These are phyloP conservation scores for Drosophila funebris DNA, from an alignment of 1,140 invertebrate species.

Conservation along the genomic window DNA sequence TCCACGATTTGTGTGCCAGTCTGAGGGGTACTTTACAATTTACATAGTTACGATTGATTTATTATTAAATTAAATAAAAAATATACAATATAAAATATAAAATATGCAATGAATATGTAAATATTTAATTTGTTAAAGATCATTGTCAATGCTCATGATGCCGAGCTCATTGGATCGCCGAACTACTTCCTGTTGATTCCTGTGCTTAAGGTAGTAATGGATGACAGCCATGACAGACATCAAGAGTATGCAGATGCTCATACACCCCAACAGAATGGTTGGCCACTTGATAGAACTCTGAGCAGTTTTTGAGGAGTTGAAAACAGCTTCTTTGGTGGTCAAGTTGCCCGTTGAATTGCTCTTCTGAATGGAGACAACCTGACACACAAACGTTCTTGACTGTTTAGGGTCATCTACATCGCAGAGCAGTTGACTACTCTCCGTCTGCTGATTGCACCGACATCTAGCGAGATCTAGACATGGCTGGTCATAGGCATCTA, in stretches of 20 bases:
- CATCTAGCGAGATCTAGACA: conserved; percentile 39
- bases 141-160: background rate
- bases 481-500: conserved; percentile 34
- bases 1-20: conserved; percentile 80
- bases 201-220: background rate
- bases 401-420: background rate
- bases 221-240: background rate
- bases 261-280: conserved; percentile 12
- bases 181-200: background rate
- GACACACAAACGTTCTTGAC: background rate
- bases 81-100: background rate
- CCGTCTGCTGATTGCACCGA: conserved; percentile 14
- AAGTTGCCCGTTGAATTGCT: background rate
- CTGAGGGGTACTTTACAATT: background rate
- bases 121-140: background rate
- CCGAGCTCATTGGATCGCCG: background rate
- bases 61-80: background rate
- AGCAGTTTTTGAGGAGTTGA: background rate
- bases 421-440: conserved; percentile 20
- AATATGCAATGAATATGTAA: background rate
- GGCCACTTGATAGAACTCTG: conserved; percentile 3
- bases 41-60: background rate
- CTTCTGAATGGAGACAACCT: background rate
- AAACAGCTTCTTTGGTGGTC: background rate
- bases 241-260: background rate